Evolutionary conservation across 1,140 invertebrate genomes (phyloP).

Genomic region (Rhopalosiphum maidis): DNA sequence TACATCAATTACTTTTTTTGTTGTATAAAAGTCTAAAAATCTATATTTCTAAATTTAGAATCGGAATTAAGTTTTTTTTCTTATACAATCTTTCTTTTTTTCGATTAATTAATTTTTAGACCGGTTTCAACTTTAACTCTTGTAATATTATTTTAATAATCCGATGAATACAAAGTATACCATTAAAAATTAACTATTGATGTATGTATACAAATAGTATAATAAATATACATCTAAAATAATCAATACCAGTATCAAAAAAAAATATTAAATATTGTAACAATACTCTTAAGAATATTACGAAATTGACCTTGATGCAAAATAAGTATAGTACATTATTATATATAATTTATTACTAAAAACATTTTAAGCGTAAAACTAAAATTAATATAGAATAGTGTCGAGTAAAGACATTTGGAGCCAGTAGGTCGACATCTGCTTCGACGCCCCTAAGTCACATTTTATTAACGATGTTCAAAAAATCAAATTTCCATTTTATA

Average conservation of each 20-base stretch:
- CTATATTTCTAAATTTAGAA: not conserved
- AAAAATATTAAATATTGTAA: not conserved
- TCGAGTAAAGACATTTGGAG: not conserved
- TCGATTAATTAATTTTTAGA: not conserved
- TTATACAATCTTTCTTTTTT: not conserved
- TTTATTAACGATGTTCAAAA: slow-evolving; percentile 6
- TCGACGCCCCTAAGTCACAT: not conserved
- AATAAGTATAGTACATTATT: not conserved
- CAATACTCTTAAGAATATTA: not conserved
- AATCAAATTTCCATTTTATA: not conserved
- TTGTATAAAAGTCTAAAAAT: not conserved
- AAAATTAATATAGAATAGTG: not conserved
- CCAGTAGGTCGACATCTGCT: not conserved
- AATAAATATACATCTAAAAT: not conserved
- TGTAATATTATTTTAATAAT: not conserved
- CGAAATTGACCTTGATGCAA: not conserved
- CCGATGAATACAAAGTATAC: not conserved
- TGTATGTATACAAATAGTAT: not conserved
- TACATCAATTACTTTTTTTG: not conserved
- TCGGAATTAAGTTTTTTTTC: not conserved
- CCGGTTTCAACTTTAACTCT: not conserved
- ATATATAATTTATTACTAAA: slow-evolving; percentile 9
- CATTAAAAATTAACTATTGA: not conserved
- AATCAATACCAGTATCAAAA: not conserved
- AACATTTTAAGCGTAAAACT: not conserved